Conservation (phyloP, 2,797 vertebrate species). For the Xiphophorus birchmanni region DNA sequence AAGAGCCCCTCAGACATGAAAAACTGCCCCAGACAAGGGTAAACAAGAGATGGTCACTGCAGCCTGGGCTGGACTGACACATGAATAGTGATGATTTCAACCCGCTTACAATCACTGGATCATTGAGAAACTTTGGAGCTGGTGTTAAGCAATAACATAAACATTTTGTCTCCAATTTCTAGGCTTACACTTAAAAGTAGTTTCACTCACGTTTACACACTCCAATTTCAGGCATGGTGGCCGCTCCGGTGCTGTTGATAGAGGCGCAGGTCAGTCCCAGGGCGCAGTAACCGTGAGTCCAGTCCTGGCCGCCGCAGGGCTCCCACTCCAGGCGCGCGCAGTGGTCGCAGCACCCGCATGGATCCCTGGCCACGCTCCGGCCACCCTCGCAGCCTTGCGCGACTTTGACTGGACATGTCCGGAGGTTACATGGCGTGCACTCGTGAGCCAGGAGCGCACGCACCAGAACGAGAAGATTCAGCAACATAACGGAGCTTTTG, state of each 20-base stretch:
- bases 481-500: constrained; percentile 58
- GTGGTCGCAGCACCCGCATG: constrained; percentile 84
- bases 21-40: constrained; percentile 43
- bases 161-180: background rate
- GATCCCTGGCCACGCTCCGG: constrained; percentile 74
- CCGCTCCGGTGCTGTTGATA: constrained; percentile 72
- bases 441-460: constrained; percentile 68
- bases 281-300: constrained; percentile 81
- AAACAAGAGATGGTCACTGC: constrained; percentile 38
- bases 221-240: constrained; percentile 73
- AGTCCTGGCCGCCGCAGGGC: constrained; percentile 81
- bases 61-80: constrained; percentile 41
- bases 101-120: constrained; percentile 6
- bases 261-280: constrained; percentile 82
- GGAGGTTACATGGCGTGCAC: constrained; percentile 78
- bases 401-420: constrained; percentile 69
- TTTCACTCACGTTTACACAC: constrained; percentile 82
- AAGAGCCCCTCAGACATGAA: constrained; percentile 53
- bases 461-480: constrained; percentile 65
- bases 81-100: constrained; percentile 29
- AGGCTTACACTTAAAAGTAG: background rate
- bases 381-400: constrained; percentile 72
- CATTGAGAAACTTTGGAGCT: background rate
- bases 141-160: background rate
- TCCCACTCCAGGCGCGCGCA: constrained; percentile 82